These are phyloP conservation scores for Scaptomyza montana DNA, from an alignment of 1,140 invertebrate genomes.

Conservation along the genomic window DNA sequence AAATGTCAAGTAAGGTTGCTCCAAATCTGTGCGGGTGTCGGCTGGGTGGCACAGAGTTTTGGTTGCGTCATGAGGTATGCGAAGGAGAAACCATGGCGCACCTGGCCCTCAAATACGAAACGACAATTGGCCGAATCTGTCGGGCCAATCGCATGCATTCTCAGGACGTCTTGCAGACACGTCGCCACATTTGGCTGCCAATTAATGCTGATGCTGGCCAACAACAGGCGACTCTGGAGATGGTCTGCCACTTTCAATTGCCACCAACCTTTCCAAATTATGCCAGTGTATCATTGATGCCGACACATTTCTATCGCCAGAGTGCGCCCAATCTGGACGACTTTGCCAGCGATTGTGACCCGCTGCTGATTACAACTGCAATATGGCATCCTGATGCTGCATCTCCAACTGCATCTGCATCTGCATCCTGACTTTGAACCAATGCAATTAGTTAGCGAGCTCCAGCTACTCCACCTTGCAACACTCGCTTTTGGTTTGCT, in stretches of 20 bases:
- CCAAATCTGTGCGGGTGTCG: conserved; percentile 30
- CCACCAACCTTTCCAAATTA: neutral
- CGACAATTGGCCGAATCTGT: conserved; percentile 45
- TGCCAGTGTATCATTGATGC: neutral
- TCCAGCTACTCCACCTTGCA: too few relatives aligned
- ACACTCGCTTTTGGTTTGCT: conserved; percentile 2
- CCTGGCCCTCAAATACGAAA: conserved; percentile 52
- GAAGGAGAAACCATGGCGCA: conserved; percentile 40
- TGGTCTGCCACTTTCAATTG: neutral
- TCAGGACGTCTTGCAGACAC: conserved; percentile 52
- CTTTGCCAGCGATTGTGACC: conserved; percentile 42
- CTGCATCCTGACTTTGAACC: neutral
- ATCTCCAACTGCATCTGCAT: too few relatives aligned
- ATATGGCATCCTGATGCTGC: neutral
- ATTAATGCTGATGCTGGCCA: neutral
- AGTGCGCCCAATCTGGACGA: conserved; percentile 39
- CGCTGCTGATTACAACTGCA: conserved; percentile 51
- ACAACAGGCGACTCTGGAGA: neutral
- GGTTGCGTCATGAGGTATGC: conserved; percentile 36
- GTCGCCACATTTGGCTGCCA: conserved; percentile 50
- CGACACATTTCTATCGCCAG: conserved; percentile 48
- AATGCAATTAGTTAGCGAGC: conserved; percentile 26
- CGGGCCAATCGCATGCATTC: conserved; percentile 58
- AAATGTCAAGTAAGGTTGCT: neutral
- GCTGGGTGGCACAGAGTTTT: neutral